Conservation (phyloP, 2,797 vertebrate genomes). For the Silurus lanzhouensis region DNA sequence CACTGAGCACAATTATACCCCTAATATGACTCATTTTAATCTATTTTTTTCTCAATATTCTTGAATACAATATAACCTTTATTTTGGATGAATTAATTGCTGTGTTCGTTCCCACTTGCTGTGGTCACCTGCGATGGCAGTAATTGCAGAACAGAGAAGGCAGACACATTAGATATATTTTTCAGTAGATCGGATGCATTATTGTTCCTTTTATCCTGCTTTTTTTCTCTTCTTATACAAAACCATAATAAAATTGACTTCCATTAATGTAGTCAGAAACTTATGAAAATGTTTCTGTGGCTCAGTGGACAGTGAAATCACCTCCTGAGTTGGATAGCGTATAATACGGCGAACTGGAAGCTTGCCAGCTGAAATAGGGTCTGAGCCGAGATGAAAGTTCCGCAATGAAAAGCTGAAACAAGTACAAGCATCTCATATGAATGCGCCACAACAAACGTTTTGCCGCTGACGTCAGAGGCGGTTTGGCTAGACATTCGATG, state of each 20-base stretch:
- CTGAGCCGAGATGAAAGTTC: constrained; percentile 11
- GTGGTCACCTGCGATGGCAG: background rate
- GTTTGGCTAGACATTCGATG: constrained; percentile 43
- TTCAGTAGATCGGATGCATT: constrained; percentile 60
- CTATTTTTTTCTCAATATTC: constrained; percentile 1
- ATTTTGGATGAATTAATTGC: constrained; percentile 16
- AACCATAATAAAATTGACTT: constrained; percentile 9
- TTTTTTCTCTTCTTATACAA: background rate
- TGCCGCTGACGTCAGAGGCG: constrained; percentile 54
- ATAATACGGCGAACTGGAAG: constrained; percentile 52
- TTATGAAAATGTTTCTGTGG: constrained; percentile 77
- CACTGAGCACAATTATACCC: constrained; percentile 11
- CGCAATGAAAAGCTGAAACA: constrained; percentile 10
- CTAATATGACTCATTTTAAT: constrained; percentile 10
- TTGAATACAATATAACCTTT: constrained; percentile 10
- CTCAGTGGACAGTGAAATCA: constrained; percentile 81
- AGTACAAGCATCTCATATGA: constrained; percentile 21
- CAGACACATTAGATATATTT: constrained; percentile 38
- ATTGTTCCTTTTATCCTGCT: constrained; percentile 47
- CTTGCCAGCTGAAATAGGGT: constrained; percentile 45
- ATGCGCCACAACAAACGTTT: constrained; percentile 55
- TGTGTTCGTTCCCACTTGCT: background rate
- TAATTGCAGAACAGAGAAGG: background rate
- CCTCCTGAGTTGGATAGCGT: constrained; percentile 58
- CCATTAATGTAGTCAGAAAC: constrained; percentile 59